These are phyloP conservation scores for Thera obeliscata DNA, from an alignment of 2,888 invertebrate species.

Conservation along the genomic window DNA sequence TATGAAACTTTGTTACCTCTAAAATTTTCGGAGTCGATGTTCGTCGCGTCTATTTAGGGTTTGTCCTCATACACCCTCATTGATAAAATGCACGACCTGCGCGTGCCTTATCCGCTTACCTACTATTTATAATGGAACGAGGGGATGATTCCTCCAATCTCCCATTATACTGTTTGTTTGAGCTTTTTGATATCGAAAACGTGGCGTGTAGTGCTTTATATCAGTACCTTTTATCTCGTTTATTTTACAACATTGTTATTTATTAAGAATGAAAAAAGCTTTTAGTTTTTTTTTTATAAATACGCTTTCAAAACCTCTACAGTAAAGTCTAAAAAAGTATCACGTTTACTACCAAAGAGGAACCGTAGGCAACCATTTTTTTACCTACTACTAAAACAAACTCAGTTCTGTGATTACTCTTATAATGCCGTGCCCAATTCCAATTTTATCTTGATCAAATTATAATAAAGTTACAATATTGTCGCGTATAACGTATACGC, in stretches of 20 bases:
- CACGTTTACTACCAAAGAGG: background rate
- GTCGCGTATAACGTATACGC: constrained; percentile 4
- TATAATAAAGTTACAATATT: constrained; percentile 20
- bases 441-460: constrained; percentile 15
- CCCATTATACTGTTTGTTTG: constrained; percentile 43
- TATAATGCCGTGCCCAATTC: constrained; percentile 13
- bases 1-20: background rate
- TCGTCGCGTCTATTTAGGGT: constrained; percentile 55
- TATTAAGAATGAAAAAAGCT: background rate
- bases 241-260: background rate
- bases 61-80: constrained; percentile 52
- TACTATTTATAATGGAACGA: constrained; percentile 73
- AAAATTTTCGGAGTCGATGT: background rate
- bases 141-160: constrained; percentile 42
- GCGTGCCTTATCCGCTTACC: constrained; percentile 78
- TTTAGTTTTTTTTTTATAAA: background rate
- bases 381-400: constrained; percentile 1
- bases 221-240: constrained; percentile 13
- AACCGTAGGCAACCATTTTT: too few relatives aligned
- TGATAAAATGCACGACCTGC: constrained; percentile 75
- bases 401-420: constrained; percentile 15
- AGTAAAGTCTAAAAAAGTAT: background rate
- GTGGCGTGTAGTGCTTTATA: constrained; percentile 31
- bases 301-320: background rate
- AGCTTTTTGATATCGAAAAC: constrained; percentile 35